Conservation (phyloP, 2,113 vertebrate species). For the Muscicapa adusta region DNA sequence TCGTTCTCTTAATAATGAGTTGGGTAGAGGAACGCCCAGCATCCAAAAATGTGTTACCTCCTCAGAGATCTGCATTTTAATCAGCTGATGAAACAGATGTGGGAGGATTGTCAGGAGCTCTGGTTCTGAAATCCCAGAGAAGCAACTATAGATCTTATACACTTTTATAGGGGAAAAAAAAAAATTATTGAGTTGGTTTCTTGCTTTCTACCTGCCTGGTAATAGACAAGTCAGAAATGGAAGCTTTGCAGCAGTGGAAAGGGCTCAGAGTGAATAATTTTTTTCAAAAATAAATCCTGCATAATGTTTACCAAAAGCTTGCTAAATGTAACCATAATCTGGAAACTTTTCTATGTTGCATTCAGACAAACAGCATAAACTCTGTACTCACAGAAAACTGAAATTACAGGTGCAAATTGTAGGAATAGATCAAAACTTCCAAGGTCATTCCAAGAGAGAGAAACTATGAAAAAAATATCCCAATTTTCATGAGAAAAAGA, state of each 20-base stretch:
- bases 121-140: background rate
- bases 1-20: slow-evolving; percentile 41
- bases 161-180: background rate
- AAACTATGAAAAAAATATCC: background rate
- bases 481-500: background rate
- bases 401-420: background rate
- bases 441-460: background rate
- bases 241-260: background rate
- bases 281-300: background rate
- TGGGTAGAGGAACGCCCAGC: slow-evolving; percentile 30
- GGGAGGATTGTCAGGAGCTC: slow-evolving; percentile 35
- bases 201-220: background rate
- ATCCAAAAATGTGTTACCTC: slow-evolving; percentile 34
- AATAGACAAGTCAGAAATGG: background rate
- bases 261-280: background rate
- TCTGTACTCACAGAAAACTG: background rate
- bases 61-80: slow-evolving; percentile 48
- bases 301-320: background rate
- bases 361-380: background rate
- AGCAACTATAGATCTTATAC: background rate
- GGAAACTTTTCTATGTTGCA: background rate
- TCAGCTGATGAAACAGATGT: slow-evolving; percentile 61
- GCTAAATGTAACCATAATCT: background rate
- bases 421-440: background rate
- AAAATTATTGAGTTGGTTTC: background rate